These are phyloP conservation scores for Trissolcus basalis DNA, from an alignment of 1,140 invertebrate species.

Conservation along the genomic window DNA sequence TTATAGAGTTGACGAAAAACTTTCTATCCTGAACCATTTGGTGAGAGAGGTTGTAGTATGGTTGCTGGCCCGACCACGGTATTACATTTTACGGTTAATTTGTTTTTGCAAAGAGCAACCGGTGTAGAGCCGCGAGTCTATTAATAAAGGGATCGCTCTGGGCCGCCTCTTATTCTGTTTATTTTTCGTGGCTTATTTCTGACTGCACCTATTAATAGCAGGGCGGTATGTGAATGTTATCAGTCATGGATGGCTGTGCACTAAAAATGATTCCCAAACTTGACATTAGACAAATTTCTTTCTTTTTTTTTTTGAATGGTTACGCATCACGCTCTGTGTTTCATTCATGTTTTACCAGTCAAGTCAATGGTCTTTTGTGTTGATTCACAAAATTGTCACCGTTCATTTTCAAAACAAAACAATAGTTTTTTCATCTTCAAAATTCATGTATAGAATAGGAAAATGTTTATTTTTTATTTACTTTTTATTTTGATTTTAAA, in stretches of 20 bases:
- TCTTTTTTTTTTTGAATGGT: slow-evolving; percentile 24
- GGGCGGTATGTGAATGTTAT: slow-evolving; percentile 44
- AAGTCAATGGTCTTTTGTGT: no score
- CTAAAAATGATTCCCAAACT: slow-evolving; percentile 50
- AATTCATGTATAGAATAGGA: no score
- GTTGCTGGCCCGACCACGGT: no score
- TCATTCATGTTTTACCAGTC: slow-evolving; percentile 46
- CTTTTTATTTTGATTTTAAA: no score
- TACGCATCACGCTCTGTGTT: slow-evolving; percentile 39
- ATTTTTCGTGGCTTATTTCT: slow-evolving; percentile 45
- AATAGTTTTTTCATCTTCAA: no score
- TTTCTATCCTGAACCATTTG: neutral
- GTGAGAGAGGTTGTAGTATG: neutral
- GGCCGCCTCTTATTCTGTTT: slow-evolving; percentile 21
- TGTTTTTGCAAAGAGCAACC: slow-evolving; percentile 8
- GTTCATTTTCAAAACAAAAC: no score
- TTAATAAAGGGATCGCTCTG: slow-evolving; percentile 27
- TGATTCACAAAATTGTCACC: no score
- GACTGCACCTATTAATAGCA: slow-evolving; percentile 53
- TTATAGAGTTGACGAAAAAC: neutral
- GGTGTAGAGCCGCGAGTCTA: slow-evolving; percentile 20
- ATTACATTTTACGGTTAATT: slow-evolving; percentile 7
- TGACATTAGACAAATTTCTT: slow-evolving; percentile 40
- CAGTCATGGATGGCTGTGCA: slow-evolving; percentile 47
- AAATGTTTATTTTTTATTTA: no score